Evolutionary conservation across 2,888 invertebrate genomes (phyloP).

Genomic region (Keiferia lycopersicella): DNA sequence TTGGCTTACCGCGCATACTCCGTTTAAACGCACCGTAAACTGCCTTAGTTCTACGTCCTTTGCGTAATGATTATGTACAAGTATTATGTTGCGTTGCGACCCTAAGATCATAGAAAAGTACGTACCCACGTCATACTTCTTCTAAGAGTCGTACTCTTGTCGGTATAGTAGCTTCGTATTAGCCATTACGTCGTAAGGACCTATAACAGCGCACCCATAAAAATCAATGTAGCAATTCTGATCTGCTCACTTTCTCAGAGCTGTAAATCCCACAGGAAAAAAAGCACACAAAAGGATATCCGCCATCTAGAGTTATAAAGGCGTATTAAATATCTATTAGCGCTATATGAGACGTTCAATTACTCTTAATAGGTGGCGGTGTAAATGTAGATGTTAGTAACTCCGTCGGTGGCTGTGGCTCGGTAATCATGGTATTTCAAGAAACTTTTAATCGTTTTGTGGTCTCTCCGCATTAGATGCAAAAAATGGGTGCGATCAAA

Average conservation of each 20-base stretch:
- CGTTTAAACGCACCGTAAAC: no score
- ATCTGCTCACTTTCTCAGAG: not conserved
- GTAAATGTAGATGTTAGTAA: not conserved
- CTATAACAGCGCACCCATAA: not conserved
- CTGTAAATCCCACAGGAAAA: conserved; percentile 1
- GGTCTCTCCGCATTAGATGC: not conserved
- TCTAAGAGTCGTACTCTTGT: no score
- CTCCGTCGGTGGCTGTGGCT: not conserved
- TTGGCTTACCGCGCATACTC: no score
- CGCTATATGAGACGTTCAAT: conserved; percentile 8
- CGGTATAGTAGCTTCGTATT: not conserved
- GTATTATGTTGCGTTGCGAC: no score
- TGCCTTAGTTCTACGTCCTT: no score
- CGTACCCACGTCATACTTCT: no score
- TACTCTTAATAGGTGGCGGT: not conserved
- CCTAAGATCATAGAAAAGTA: no score
- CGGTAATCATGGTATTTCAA: not conserved
- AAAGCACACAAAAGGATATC: not conserved
- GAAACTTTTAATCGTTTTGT: not conserved
- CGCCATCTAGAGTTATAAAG: conserved; percentile 4
- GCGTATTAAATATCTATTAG: conserved; percentile 8
- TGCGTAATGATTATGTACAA: no score
- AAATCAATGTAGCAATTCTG: not conserved
- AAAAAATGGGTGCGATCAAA: not conserved
- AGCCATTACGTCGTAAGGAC: not conserved